Conservation (phyloP, 1,140 invertebrate genomes). For the Argopecten irradians region DNA sequence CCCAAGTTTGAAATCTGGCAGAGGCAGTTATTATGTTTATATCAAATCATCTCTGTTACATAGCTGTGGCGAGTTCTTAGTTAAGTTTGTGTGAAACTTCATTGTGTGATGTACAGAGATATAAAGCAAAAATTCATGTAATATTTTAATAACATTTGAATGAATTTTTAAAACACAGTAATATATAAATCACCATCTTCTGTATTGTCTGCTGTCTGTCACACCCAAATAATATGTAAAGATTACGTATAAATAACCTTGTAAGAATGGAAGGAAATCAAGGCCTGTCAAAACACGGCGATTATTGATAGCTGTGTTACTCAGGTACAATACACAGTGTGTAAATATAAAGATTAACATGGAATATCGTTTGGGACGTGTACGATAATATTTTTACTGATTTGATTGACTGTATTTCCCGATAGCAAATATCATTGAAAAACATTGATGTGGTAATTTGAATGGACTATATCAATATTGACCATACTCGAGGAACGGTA, state of each 20-base stretch:
- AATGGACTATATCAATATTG: constrained; percentile 5
- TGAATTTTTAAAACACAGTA: background rate
- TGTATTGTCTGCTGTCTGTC: background rate
- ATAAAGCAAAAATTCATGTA: background rate
- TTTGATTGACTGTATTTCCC: background rate
- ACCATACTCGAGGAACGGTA: background rate
- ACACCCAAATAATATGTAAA: background rate
- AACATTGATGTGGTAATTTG: constrained; percentile 22
- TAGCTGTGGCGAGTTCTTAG: too few species aligned
- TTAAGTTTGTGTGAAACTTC: too few species aligned
- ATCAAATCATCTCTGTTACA: too few species aligned
- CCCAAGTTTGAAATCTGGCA: too few species aligned
- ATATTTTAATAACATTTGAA: background rate
- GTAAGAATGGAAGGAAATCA: background rate
- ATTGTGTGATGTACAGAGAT: too few species aligned
- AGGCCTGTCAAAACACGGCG: background rate
- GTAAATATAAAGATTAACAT: background rate
- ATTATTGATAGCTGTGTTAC: background rate
- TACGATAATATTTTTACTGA: background rate
- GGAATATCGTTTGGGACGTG: background rate
- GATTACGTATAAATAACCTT: background rate
- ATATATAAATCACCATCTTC: background rate
- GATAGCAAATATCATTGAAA: background rate
- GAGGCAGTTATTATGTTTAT: too few species aligned
- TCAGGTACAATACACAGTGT: background rate